Evolutionary conservation across 2,888 invertebrate genomes (phyloP).

Genomic region (Chrysolina oricalcia): DNA sequence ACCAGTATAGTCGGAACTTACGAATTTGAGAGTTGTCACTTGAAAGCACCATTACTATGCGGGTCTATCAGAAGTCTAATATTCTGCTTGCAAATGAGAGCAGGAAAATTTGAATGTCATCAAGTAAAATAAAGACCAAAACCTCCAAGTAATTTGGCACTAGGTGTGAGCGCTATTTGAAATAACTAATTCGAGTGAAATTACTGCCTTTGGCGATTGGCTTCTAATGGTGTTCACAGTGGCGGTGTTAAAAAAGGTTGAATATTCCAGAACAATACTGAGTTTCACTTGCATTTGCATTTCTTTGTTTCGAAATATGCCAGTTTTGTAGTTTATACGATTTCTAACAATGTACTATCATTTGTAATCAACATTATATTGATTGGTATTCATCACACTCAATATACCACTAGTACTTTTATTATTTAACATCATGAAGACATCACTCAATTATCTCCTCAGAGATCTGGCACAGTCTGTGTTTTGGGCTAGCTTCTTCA

Average conservation of each 20-base stretch:
- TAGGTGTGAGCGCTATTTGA: constrained; percentile 49
- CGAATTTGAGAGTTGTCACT: not conserved
- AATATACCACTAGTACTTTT: too few species aligned
- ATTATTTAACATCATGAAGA: too few species aligned
- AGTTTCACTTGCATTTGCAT: too few species aligned
- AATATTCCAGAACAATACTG: too few species aligned
- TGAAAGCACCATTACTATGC: not conserved
- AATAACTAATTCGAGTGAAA: constrained; percentile 55
- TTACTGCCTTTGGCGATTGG: constrained; percentile 45
- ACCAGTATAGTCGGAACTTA: not conserved
- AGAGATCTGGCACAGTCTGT: too few species aligned
- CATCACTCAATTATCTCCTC: too few species aligned
- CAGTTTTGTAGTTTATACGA: too few species aligned
- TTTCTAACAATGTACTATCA: too few species aligned
- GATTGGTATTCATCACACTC: too few species aligned
- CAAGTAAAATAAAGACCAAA: constrained; percentile 48
- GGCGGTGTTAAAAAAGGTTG: not conserved
- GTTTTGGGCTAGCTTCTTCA: too few species aligned
- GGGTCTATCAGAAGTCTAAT: not conserved
- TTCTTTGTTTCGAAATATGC: too few species aligned
- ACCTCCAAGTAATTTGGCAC: constrained; percentile 51
- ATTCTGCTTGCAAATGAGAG: not conserved
- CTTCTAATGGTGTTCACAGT: not conserved
- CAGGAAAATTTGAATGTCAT: constrained; percentile 48
- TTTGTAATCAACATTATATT: too few species aligned